Evolutionary conservation across 2,888 invertebrate species (phyloP).

Genomic region (Synanthedon andrenaeformis): DNA sequence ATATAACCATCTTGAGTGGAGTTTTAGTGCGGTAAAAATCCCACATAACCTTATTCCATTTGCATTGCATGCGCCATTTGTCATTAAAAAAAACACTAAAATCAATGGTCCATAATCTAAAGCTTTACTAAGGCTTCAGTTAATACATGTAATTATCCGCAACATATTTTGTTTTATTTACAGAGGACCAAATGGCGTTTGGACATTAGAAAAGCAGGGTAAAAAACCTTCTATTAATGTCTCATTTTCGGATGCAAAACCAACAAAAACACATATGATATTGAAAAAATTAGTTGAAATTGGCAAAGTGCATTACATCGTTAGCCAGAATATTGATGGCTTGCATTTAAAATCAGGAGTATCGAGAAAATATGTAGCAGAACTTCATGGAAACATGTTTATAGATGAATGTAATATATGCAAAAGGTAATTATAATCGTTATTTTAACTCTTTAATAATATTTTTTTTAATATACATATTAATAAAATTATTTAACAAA

Average conservation of each 20-base stretch:
- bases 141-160: no score
- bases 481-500: neutral
- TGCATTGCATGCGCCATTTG: no score
- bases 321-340: conserved; percentile 99
- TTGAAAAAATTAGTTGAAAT: conserved; percentile 82
- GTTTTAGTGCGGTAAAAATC: no score
- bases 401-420: conserved; percentile 93
- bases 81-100: no score
- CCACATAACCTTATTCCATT: no score
- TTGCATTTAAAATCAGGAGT: conserved; percentile 93
- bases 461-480: no score
- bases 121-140: no score
- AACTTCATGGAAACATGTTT: conserved; percentile 99
- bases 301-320: conserved; percentile 80
- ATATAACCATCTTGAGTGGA: no score
- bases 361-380: conserved; percentile 82
- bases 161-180: conserved; percentile 11
- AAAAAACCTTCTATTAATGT: conserved; percentile 85
- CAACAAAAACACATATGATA: conserved; percentile 95
- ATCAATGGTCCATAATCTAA: no score
- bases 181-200: conserved; percentile 94
- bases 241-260: conserved; percentile 90
- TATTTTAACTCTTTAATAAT: no score
- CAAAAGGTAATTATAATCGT: conserved; percentile 70
- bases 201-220: conserved; percentile 94